phyloP scores from a whole-genome alignment of 2,888 invertebrate genomes.

The Aleiodes testaceus region DNA sequence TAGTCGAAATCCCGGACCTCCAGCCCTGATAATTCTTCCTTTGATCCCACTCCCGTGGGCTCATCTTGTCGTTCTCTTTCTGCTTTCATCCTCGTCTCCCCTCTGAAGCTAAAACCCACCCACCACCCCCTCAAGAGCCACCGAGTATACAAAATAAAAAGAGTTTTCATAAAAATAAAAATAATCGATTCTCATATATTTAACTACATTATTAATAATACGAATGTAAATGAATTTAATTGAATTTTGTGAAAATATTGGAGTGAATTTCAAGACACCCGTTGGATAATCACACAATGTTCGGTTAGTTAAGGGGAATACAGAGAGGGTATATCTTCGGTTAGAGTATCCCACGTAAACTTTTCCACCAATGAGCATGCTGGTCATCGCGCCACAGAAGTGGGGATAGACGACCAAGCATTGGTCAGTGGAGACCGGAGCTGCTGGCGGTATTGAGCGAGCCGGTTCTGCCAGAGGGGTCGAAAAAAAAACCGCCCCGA shows the following conservation, averaged over 20 bases:
- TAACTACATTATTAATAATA: too few species aligned
- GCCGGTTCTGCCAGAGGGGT: slow-evolving; percentile 58
- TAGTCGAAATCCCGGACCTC: slow-evolving; percentile 72
- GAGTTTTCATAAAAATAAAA: too few species aligned
- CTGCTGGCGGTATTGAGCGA: slow-evolving; percentile 46
- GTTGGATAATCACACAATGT: slow-evolving; percentile 66
- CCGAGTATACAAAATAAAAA: slow-evolving; percentile 38
- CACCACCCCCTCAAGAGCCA: slow-evolving; percentile 62
- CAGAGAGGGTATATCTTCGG: slow-evolving; percentile 44
- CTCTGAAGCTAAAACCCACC: slow-evolving; percentile 32
- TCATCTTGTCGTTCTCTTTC: slow-evolving; percentile 52
- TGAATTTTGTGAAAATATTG: too few species aligned
- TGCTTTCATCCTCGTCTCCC: slow-evolving; percentile 38
- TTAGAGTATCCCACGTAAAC: slow-evolving; percentile 54
- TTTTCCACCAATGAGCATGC: slow-evolving; percentile 69
- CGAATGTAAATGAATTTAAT: too few species aligned
- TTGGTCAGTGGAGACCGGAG: slow-evolving; percentile 65
- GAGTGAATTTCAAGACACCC: slow-evolving; percentile 58
- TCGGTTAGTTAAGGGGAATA: slow-evolving; percentile 59
- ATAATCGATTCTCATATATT: too few species aligned
- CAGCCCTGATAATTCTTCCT: slow-evolving; percentile 73
- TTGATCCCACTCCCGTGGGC: slow-evolving; percentile 71
- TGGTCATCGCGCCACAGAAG: slow-evolving; percentile 65
- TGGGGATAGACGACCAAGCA: slow-evolving; percentile 69
- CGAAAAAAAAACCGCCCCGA: slow-evolving; percentile 72